Base-by-base conservation (phyloP, 1,140 invertebrate genomes). In the Ganaspis sp. region DNA sequence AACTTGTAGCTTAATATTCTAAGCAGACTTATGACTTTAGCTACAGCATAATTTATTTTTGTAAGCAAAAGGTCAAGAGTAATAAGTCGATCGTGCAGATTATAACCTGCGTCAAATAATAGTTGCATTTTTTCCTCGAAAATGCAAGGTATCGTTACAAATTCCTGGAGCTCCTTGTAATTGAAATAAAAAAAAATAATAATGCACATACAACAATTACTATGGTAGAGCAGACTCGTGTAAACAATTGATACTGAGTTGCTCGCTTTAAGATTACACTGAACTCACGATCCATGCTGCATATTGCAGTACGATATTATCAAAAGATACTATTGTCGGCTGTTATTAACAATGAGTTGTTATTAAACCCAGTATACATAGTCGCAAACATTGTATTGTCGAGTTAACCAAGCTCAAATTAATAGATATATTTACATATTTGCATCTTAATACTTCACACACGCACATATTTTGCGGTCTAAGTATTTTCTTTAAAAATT, bases 321-420 rank as follows among this genome's bases (percentile, higher is more conserved):
- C 84, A 81, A 88, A 87, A 86, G 83, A 83, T 85, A 86, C 85
- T 85, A 89, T 87, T 87, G 86, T 87, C 77, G 72, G 53, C 77
- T 75, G 80, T 84, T 83, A 83, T 85, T 83, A 87, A 86, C 85
- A 86, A 87, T 85, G 79, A 82, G 70, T 83, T 84, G 81, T 87
- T 83, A 86, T 86, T 82, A 82, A 81, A 81, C 38, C 75, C 23
- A 12, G 21, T 5, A 64, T 21, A n/a, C 21, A 58, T 11, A 9
- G 19, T 11, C 19, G 19, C 21, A 58, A 23, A 58, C 53, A 12
- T 58, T 58, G 53, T 58, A 58, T 17, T 58, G 21, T 9, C 8
- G n/a, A 19, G 15, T 45, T 45, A 45, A 45, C 12, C 40, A 11
- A 45, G 40, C 40, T 11, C 1, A 45, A 49, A 49, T 49, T 49